Evolutionary conservation across 2,888 invertebrate genomes (phyloP).

Genomic region (Lasioglossum morio): DNA sequence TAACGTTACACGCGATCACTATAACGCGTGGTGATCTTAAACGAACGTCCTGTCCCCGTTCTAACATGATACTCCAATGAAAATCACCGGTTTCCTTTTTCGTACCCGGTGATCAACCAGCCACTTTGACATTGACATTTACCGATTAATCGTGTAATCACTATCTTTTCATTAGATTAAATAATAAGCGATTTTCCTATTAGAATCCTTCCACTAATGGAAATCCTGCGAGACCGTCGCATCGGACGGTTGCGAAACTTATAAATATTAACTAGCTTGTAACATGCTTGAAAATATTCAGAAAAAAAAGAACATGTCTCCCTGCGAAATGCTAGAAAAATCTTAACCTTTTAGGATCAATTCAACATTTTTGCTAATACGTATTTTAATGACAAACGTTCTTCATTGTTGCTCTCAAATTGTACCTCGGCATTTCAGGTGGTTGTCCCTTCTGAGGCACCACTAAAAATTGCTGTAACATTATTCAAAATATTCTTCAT

Average conservation of each 20-base stretch:
- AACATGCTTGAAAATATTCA: not conserved
- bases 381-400: no score
- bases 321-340: no score
- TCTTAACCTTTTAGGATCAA: no score
- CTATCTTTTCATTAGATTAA: conserved; percentile 23
- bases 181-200: conserved; percentile 6
- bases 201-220: not conserved
- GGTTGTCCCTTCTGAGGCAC: no score
- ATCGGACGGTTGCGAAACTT: not conserved
- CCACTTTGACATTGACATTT: conserved; percentile 53
- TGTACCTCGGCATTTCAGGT: no score
- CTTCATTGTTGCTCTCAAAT: no score
- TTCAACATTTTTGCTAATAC: no score
- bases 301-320: not conserved
- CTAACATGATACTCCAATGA: conserved; percentile 26
- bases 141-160: conserved; percentile 19
- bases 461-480: no score
- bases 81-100: conserved; percentile 54
- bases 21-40: not conserved
- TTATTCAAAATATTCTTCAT: no score
- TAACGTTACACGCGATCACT: conserved; percentile 1
- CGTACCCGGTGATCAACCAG: conserved; percentile 17
- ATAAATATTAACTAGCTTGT: not conserved
- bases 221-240: not conserved
- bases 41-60: conserved; percentile 34